Evolutionary conservation across 1,140 invertebrate species (phyloP), one percentile per base, ranked within the genome.

Genomic region (Formica selysi): DNA sequence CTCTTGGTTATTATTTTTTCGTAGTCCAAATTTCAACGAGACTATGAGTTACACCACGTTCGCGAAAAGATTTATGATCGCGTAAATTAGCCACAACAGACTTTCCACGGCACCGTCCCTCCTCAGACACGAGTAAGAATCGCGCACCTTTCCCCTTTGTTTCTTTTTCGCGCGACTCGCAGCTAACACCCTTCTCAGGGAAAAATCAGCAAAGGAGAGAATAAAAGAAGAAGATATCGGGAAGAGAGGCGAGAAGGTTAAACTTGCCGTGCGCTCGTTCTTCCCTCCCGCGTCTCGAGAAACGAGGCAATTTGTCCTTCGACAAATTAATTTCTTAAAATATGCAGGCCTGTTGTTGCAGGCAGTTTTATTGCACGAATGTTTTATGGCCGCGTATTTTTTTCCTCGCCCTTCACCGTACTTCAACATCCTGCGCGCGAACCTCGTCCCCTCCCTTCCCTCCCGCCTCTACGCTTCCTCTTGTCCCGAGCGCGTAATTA

Each of bases 301-400:
- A 86, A 85, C 90, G 61, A 64, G 88, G 90, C 87, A 92, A 93
- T 93, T 93, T 93, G 92, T 93, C 92, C 91, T 90, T 93, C 92
- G 90, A 92, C 91, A 92, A 93, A 93, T 93, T 93, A 93, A 93
- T 93, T 93, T 92, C 89, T 93, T 91, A 92, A 93, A 93, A 92
- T 92, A 91, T 87, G 87, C 68, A 71, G 57, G 73, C 86, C 83
- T 76, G 83, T 89, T 86, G 86, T 85, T 86, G 84, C 86, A 84
- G 88, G 86, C 87, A 88, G 85, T 71, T 93, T 93, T 92, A 92
- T 93, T 90, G 85, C 90, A 65, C 91, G 76, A 79, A 87, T 91
- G 87, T 88, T 92, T 92, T 89, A 92, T 76, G 89, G 86, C 83
- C 81, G 38, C 44, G 59, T 87, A 88, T 86, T 87, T 88, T 87